Conservation (phyloP, 2,797 vertebrate species). For the Octomys mimax region DNA sequence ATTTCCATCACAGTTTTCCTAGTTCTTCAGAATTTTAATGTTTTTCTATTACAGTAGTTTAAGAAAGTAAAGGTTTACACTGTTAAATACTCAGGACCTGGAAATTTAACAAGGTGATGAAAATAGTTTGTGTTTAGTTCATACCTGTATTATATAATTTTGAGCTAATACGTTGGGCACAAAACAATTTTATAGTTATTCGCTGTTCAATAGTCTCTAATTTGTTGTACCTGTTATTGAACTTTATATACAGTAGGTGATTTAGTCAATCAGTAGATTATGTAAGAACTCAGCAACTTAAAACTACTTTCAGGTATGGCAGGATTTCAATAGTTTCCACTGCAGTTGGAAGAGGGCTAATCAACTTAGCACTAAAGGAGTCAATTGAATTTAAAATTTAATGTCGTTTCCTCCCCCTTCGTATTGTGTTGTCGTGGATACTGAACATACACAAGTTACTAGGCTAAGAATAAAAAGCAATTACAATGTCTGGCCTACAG, state of each 20-base stretch:
- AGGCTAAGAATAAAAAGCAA: conserved; percentile 30
- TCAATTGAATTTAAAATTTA: conserved; percentile 29
- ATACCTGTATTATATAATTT: not conserved
- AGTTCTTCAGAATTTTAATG: not conserved
- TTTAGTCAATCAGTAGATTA: conserved; percentile 43
- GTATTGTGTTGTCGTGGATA: not conserved
- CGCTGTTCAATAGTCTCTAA: not conserved
- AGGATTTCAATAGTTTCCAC: conserved; percentile 26
- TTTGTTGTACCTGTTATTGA: not conserved
- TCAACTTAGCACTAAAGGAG: not conserved
- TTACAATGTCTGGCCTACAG: not conserved
- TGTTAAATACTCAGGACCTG: conserved; percentile 15
- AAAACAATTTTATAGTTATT: conserved; percentile 54
- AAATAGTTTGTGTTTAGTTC: conserved; percentile 34
- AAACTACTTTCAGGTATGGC: not conserved
- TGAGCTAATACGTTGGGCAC: not conserved
- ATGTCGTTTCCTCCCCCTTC: not conserved
- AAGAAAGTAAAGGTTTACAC: not conserved
- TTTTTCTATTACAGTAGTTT: not conserved
- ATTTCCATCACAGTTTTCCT: not conserved
- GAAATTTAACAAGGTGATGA: not conserved
- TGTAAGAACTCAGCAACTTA: conserved; percentile 23
- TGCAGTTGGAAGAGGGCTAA: not conserved
- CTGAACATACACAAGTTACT: conserved; percentile 23
- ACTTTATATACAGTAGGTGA: conserved; percentile 24